A percentile compares a stretch with the other conserved stretches of the same genome.
Conservation (phyloP, 92 coral and sea anemone genomes). For the Bergia puertoricense region DNA sequence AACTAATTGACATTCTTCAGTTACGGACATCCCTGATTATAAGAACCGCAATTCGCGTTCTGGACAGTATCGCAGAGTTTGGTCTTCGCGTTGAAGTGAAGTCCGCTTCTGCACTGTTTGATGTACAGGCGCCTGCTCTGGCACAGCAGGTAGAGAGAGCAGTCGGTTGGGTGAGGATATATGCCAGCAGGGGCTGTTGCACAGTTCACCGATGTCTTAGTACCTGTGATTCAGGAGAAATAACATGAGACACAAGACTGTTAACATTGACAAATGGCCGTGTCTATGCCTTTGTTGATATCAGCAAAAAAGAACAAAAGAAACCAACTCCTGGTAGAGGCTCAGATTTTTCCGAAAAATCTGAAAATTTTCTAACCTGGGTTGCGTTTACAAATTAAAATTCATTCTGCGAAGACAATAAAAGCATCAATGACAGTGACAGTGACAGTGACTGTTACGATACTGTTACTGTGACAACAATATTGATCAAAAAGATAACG, state of each 20-base stretch:
- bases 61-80: not conserved
- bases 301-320: too few species aligned
- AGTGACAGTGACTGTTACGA: too few species aligned
- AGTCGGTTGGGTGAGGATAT: constrained; percentile 20
- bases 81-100: constrained; percentile 8
- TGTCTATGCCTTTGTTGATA: too few species aligned
- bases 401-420: too few species aligned
- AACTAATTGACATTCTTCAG: not conserved
- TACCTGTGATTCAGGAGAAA: not conserved
- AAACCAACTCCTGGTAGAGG: too few species aligned
- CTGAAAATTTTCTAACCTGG: too few species aligned
- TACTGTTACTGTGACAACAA: too few species aligned
- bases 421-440: too few species aligned
- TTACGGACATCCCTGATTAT: not conserved
- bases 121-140: not conserved
- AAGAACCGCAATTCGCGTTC: constrained; percentile 18
- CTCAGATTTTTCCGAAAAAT: too few species aligned
- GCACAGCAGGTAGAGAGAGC: constrained; percentile 5
- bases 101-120: not conserved
- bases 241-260: not conserved
- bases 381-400: too few species aligned
- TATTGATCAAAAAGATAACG: too few species aligned
- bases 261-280: not conserved
- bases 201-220: not conserved
- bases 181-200: not conserved